phyloP scores from a whole-genome alignment of 2,888 invertebrate species.

The Camptogramma bilineatum region DNA sequence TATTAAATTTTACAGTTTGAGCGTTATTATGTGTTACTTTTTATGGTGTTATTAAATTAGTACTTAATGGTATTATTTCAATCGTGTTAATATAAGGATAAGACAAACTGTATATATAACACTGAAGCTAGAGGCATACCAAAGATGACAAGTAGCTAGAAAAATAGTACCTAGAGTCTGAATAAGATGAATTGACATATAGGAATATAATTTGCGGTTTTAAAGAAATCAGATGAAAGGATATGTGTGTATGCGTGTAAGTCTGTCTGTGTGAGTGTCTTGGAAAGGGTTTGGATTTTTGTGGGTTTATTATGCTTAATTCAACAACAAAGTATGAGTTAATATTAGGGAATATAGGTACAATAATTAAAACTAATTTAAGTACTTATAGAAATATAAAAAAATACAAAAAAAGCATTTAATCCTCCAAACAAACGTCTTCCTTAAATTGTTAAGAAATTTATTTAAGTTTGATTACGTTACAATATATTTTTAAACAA shows the following conservation, averaged over 20 bases:
- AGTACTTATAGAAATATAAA: conserved; percentile 5
- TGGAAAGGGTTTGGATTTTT: background rate
- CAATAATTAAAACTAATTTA: background rate
- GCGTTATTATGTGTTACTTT: background rate
- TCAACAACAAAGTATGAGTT: background rate
- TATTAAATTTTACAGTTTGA: too few species aligned
- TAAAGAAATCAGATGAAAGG: background rate
- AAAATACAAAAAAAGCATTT: conserved; percentile 30
- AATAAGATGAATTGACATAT: conserved; percentile 28
- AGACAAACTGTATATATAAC: conserved; percentile 38
- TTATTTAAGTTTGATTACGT: background rate
- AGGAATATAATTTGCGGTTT: background rate
- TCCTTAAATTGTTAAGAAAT: conserved; percentile 49
- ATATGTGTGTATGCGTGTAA: background rate
- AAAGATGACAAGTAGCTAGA: conserved; percentile 32
- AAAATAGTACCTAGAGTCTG: conserved; percentile 19
- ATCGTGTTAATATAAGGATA: conserved; percentile 1
- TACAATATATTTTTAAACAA: background rate
- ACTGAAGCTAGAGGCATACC: conserved; percentile 22
- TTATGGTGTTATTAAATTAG: background rate
- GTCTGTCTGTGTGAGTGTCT: background rate
- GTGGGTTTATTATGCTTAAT: background rate
- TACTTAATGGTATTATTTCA: background rate
- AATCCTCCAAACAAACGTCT: conserved; percentile 56
- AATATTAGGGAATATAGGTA: background rate